phyloP scores from a whole-genome alignment of 2,113 vertebrate genomes.

The Passer domesticus region DNA sequence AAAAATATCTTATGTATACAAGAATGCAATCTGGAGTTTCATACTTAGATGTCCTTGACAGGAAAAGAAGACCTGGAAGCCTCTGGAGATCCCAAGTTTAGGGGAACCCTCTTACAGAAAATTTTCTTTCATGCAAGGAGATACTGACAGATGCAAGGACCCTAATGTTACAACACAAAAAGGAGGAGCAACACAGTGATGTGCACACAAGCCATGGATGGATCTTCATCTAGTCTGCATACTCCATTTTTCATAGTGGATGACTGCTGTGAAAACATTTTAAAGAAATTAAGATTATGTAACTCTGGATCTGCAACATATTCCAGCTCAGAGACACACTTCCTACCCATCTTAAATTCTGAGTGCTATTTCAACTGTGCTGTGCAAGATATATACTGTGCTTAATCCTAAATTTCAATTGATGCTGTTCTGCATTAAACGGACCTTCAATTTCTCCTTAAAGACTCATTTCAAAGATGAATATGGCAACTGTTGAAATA shows the following conservation, averaged over 20 bases:
- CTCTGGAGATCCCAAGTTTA: background rate
- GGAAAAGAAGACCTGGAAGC: background rate
- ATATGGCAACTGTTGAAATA: background rate
- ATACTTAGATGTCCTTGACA: background rate
- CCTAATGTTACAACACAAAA: background rate
- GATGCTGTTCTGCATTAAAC: background rate
- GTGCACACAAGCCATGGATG: background rate
- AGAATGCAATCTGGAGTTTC: background rate
- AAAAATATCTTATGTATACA: background rate
- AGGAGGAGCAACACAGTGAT: background rate
- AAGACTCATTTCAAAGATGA: background rate
- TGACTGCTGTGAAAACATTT: background rate
- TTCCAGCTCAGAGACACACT: background rate
- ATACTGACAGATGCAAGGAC: background rate
- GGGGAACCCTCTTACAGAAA: background rate
- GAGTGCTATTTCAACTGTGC: background rate
- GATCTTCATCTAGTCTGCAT: background rate
- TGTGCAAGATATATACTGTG: background rate
- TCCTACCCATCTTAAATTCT: background rate
- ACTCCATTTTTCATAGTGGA: background rate
- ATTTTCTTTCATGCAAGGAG: background rate
- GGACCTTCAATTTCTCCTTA: background rate
- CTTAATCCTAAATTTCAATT: background rate
- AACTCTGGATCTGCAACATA: background rate
- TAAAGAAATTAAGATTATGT: background rate